Percentiles rank a stretch among this genome's conserved stretches.
Evolutionary conservation across 2,888 invertebrate species (phyloP).

Genomic region (Hyles lineata): DNA sequence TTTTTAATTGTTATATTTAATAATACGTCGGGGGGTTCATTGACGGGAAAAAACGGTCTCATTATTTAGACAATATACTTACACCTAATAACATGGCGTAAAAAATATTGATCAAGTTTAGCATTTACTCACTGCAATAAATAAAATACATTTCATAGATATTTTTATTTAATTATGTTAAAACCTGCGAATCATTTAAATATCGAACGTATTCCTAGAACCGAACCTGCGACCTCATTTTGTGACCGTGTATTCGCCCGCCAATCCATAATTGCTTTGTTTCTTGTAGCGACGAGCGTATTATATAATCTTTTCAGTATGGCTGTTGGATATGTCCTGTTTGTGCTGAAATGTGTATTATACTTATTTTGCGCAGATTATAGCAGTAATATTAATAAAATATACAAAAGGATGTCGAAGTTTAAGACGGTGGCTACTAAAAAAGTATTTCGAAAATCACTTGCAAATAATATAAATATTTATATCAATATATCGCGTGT

Average conservation of each 20-base stretch:
- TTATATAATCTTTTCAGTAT: constrained; percentile 22
- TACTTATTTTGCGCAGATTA: not conserved
- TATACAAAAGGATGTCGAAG: not conserved
- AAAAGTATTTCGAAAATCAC: not conserved
- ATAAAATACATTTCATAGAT: too few relatives aligned
- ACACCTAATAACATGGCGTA: too few relatives aligned
- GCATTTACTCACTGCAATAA: too few relatives aligned
- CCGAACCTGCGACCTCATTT: constrained; percentile 6
- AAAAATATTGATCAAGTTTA: too few relatives aligned
- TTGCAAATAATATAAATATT: not conserved
- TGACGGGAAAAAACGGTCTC: too few relatives aligned
- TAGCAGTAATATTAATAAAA: not conserved
- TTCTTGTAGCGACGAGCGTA: not conserved
- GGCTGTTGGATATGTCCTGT: not conserved
- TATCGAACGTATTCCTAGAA: not conserved
- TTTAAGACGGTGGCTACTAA: not conserved
- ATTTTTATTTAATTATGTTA: not conserved
- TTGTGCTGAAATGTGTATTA: not conserved
- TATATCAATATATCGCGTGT: not conserved
- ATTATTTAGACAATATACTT: too few relatives aligned
- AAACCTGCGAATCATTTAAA: not conserved
- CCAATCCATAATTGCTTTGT: not conserved
- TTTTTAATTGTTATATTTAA: too few relatives aligned
- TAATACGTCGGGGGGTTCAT: too few relatives aligned
- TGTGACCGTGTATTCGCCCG: not conserved